Conservation (phyloP, 2,888 invertebrate species). For the Hirtodrosophila cameraria region DNA sequence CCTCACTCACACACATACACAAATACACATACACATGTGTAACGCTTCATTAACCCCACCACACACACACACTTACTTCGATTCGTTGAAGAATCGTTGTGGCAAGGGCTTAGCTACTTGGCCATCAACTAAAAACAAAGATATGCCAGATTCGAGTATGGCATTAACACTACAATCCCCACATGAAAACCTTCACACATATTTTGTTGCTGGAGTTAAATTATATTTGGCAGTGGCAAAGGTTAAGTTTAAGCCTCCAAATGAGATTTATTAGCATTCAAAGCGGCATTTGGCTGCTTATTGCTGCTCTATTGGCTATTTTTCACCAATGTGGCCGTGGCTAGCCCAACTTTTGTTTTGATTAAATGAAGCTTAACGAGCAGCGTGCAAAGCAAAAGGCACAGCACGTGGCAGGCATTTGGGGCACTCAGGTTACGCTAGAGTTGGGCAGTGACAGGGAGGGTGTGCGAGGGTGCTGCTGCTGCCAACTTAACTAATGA, state of each 20-base stretch:
- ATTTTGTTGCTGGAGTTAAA: constrained; percentile 43
- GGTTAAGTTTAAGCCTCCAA: constrained; percentile 65
- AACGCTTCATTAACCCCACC: constrained; percentile 61
- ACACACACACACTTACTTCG: constrained; percentile 29
- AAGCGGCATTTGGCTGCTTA: constrained; percentile 74
- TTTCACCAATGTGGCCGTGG: constrained; percentile 64
- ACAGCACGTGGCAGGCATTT: constrained; percentile 28
- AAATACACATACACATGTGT: constrained; percentile 5
- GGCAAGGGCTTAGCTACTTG: constrained; percentile 46
- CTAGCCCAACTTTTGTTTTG: constrained; percentile 77
- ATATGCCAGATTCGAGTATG: constrained; percentile 32
- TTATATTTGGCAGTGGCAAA: constrained; percentile 62
- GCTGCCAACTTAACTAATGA: constrained; percentile 78
- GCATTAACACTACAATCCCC: constrained; percentile 37
- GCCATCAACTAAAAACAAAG: constrained; percentile 10
- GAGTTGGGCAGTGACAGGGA: background rate
- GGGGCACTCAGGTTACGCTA: constrained; percentile 12
- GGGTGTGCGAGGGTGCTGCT: constrained; percentile 13
- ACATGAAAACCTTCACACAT: constrained; percentile 32
- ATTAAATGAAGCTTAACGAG: constrained; percentile 82
- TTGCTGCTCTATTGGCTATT: constrained; percentile 66
- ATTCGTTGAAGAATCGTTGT: constrained; percentile 38
- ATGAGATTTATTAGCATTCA: constrained; percentile 82
- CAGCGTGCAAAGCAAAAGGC: constrained; percentile 22
- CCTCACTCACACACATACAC: constrained; percentile 5